Base-by-base conservation (phyloP, 2,888 invertebrate species). In the Caenorhabditis macrosperma region DNA sequence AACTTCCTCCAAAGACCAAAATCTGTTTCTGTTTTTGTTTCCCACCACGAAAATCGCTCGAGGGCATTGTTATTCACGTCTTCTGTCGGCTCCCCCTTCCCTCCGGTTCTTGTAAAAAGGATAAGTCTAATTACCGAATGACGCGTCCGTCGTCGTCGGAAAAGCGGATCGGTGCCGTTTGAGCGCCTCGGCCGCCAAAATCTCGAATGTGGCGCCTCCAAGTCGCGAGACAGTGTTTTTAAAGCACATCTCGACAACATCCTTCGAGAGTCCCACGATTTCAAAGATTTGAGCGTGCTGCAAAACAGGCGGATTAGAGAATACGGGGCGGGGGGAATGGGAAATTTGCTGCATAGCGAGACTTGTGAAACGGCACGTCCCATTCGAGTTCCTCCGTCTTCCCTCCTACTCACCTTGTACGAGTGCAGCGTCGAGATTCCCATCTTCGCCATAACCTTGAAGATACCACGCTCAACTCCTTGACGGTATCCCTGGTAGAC, bases 371-470 rank as follows among this genome's bases (percentile, higher is more conserved):
- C 30, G n/a, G 52, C 69, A 69, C 60, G 69, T 69, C 69, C 30
- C 69, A 52, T 28, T 59, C 50, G n/a, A n/a, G n/a, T 30, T 35
- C 33, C 28, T 28, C 10, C 24, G 35, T 33, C 10, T 28, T 52
- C 17, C n/a, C 5, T 20, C 17, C 12, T 12, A n/a, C 55, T 26
- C 55, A 91, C 92, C 92, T 97, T 98, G 92, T 99, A 99, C 0
- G 97, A 97, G 91, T 98, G 98, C 46, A 99, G 92, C 0, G 98
- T 99, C 72, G 96, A 97, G 90, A 99, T 99, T 72, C 99, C 99
- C 99, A 99, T 99, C 92, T 99, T 99, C 5, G 99, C 98, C 98
- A 99, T 99, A 38, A 94, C 95, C 92, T 96, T 96, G 60, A 94
- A 94, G 85, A 95, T 94, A 60, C 97, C 97, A 0, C 95, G 94